Evolutionary conservation across 2,113 vertebrate species (phyloP).

Genomic region (Petrocephalus zakoni): DNA sequence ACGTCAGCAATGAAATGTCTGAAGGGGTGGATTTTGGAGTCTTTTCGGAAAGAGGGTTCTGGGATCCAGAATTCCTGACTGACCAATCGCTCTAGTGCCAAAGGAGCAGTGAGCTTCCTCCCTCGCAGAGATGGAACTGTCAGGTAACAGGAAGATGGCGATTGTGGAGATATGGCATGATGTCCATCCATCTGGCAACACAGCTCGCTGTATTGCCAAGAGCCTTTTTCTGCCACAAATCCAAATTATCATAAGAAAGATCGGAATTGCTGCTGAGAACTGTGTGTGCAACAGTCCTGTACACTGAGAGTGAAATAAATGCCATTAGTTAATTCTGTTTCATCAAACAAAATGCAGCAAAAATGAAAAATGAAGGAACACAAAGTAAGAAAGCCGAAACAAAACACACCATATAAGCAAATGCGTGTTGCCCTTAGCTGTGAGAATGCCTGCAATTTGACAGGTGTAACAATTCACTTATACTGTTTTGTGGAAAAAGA

Average conservation of each 20-base stretch:
- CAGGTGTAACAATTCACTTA: not conserved
- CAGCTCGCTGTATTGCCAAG: not conserved
- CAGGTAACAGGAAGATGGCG: not conserved
- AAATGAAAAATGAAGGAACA: not conserved
- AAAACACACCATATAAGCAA: not conserved
- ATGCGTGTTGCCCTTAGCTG: not conserved
- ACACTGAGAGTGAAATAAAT: not conserved
- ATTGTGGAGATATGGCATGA: not conserved
- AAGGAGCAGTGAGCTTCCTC: not conserved
- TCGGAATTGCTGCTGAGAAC: not conserved
- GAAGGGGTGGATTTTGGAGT: not conserved
- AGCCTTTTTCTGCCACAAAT: not conserved
- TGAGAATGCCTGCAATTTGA: not conserved
- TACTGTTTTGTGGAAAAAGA: conserved; percentile 51
- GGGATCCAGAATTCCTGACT: not conserved
- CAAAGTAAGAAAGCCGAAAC: not conserved
- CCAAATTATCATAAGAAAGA: not conserved
- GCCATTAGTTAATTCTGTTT: not conserved
- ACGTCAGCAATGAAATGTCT: not conserved
- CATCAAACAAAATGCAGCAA: not conserved
- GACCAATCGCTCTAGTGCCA: not conserved
- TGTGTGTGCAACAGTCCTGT: not conserved
- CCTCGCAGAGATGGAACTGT: not conserved
- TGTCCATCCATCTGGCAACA: not conserved
- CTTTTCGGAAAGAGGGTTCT: not conserved